Base-by-base conservation (phyloP, 2,113 vertebrate genomes). In the Cololabis saira region DNA sequence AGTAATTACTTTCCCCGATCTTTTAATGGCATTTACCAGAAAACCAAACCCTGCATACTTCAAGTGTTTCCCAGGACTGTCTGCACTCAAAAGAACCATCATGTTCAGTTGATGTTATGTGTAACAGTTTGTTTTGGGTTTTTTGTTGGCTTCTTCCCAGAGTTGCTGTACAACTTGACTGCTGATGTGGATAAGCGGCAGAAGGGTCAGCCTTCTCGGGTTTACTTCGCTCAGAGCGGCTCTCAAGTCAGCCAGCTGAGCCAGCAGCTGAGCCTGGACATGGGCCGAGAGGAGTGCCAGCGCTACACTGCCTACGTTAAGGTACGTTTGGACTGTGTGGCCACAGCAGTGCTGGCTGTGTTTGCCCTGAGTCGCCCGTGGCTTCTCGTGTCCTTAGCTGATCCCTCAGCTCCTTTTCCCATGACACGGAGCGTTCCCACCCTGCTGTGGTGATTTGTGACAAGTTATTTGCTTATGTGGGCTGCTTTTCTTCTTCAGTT, bases 121-220 rank as follows among this genome's bases (percentile, higher is more conserved):
- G 33, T 37, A 37, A 11, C 6, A 37, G 33, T 37, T 37, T 37
- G 24, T 27, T 2, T 2, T 27, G 24, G 33, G 33, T 37, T 37
- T 37, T 37, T 37, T 30, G 8, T 37, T 17, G 80, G 53, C 72
- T 54, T 74, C 40, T 68, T 44, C 47, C 62, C 91, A 99, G 98
- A 92, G 65, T 70, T 99, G 91, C 92, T 94, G 81, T 99, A 98
- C 44, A 92, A 96, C 85, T 86, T 99, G 85, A 97, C 95, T 0
- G 96, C 97, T 30, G 98, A 99, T 76, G 93, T 94, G 80, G 91
- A 92, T 51, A 98, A 98, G 79, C 94, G 96, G 70, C 94, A 95
- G 79, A 96, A 93, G 82, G 91, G 90, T 70, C 93, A 95, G 69
- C 89, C 94, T 4, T 91, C 94, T 33, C 85, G 98, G 66, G 93